A percentile compares a stretch with the other conserved stretches of the same genome.
Conservation (phyloP, 2,888 invertebrate species). For the Diarsia dahlii region DNA sequence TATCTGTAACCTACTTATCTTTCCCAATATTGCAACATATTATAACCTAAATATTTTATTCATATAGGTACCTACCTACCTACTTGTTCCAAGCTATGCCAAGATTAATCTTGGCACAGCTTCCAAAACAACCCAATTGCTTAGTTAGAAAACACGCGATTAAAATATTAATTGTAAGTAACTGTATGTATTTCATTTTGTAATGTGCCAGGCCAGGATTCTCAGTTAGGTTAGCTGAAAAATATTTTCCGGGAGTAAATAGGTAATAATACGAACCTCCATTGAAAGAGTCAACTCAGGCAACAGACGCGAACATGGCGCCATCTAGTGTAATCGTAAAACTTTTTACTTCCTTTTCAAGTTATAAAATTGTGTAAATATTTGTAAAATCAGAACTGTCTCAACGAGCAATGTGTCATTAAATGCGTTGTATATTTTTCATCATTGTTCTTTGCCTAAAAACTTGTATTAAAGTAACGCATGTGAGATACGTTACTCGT, state of each 20-base stretch:
- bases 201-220: not conserved
- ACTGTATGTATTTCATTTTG: not conserved
- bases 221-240: not conserved
- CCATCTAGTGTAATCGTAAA: slow-evolving; percentile 40
- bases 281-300: not conserved
- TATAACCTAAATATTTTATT: slow-evolving; percentile 41
- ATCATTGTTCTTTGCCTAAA: not conserved
- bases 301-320: slow-evolving; percentile 29
- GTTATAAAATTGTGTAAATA: not conserved
- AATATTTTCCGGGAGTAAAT: not conserved
- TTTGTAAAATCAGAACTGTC: not conserved
- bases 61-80: no score
- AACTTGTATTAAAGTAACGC: not conserved
- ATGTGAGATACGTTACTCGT: not conserved
- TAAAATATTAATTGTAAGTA: not conserved
- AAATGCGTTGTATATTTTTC: not conserved
- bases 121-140: slow-evolving; percentile 38
- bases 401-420: fast-evolving
- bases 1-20: not conserved
- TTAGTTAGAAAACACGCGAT: slow-evolving; percentile 17
- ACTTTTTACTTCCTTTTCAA: slow-evolving; percentile 8
- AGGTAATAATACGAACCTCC: not conserved
- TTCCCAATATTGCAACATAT: slow-evolving; percentile 9
- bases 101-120: slow-evolving; percentile 54
- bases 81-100: slow-evolving; percentile 41